These are phyloP conservation scores for Campylorhamphus procurvoides DNA, from an alignment of 2,113 vertebrate species.

Conservation along the genomic window DNA sequence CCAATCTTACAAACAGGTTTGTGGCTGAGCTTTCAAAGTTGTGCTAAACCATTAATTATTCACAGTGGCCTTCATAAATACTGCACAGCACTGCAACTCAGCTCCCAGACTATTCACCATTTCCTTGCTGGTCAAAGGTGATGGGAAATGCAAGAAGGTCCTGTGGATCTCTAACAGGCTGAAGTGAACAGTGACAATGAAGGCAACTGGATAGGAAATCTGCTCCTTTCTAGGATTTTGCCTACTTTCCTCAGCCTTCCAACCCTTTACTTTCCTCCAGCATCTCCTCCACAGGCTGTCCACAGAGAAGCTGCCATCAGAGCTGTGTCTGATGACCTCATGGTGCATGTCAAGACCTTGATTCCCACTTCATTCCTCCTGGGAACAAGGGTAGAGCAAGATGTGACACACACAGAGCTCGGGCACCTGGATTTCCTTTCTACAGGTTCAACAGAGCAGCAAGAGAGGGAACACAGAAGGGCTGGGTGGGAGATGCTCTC, in stretches of 20 bases:
- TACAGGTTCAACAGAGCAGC: not conserved
- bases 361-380: not conserved
- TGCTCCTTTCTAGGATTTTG: not conserved
- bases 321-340: not conserved
- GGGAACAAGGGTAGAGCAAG: not conserved
- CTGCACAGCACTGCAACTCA: conserved; percentile 16
- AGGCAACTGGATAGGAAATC: not conserved
- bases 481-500: not conserved
- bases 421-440: not conserved
- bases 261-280: not conserved
- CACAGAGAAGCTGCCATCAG: not conserved
- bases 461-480: not conserved
- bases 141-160: not conserved
- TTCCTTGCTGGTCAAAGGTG: not conserved
- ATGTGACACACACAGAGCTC: not conserved
- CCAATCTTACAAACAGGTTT: not conserved
- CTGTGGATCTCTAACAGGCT: not conserved
- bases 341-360: not conserved
- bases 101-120: not conserved
- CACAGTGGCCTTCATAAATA: conserved; percentile 60
- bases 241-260: not conserved
- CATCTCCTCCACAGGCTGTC: not conserved
- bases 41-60: conserved; percentile 66
- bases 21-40: conserved; percentile 23
- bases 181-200: not conserved